Conservation (phyloP, 2,113 vertebrate species). For the Nymphicus hollandicus region DNA sequence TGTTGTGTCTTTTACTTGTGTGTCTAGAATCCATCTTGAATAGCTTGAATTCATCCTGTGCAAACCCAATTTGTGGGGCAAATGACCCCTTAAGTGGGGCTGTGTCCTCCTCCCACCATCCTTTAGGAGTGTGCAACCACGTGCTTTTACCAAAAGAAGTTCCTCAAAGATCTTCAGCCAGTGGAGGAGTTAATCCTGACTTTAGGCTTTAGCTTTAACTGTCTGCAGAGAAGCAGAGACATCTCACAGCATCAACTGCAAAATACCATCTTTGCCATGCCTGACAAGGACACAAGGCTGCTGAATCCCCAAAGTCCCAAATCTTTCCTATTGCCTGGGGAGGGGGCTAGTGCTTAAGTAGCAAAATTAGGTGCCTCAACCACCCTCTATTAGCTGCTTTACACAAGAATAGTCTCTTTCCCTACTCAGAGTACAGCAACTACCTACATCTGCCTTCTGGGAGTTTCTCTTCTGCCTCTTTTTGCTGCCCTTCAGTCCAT, state of each 20-base stretch:
- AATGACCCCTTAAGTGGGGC: not conserved
- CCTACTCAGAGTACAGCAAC: not conserved
- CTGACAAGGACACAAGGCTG: not conserved
- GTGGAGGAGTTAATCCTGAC: not conserved
- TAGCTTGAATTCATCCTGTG: not conserved
- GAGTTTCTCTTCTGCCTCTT: not conserved
- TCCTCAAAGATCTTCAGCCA: not conserved
- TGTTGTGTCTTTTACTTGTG: not conserved
- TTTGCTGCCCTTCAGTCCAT: not conserved
- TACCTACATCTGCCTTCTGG: not conserved
- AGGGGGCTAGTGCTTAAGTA: not conserved
- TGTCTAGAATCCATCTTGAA: not conserved
- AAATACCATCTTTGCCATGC: fast-evolving
- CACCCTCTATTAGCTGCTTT: not conserved
- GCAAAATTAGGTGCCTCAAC: not conserved
- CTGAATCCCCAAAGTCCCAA: not conserved
- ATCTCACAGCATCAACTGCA: not conserved
- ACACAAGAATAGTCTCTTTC: not conserved
- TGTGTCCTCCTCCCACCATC: not conserved
- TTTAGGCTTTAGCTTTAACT: not conserved
- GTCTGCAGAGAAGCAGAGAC: not conserved
- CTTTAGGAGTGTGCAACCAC: fast-evolving
- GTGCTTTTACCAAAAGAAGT: not conserved
- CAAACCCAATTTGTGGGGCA: not conserved
- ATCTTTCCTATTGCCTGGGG: not conserved